These are phyloP conservation scores for Nibea albiflora DNA, from an alignment of 2,113 vertebrate genomes.

Conservation along the genomic window DNA sequence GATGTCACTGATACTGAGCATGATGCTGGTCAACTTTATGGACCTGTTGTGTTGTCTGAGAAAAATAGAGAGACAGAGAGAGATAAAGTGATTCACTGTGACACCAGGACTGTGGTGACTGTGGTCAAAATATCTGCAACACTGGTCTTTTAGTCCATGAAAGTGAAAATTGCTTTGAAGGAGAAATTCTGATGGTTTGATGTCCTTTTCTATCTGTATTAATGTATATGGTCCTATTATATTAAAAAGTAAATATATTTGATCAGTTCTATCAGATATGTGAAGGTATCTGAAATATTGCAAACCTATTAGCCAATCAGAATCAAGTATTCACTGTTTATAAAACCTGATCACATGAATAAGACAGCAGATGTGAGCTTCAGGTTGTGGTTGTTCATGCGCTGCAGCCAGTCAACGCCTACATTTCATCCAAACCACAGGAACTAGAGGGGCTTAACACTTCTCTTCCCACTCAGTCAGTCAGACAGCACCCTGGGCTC, in stretches of 20 bases:
- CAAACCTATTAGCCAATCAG: constrained; percentile 11
- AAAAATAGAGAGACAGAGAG: no score
- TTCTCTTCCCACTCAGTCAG: constrained; percentile 54
- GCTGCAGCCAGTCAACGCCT: constrained; percentile 36
- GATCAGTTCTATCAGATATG: no score
- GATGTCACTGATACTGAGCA: no score
- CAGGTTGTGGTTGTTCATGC: constrained; percentile 13
- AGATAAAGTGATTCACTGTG: no score
- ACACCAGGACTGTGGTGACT: no score
- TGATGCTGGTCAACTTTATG: no score
- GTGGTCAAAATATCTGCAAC: not conserved
- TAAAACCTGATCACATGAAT: not conserved
- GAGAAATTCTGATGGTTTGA: not conserved
- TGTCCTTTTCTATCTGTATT: not conserved
- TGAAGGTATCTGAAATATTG: not conserved
- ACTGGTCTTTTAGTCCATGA: not conserved
- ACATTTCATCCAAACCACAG: constrained; percentile 40
- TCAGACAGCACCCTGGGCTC: constrained; percentile 59
- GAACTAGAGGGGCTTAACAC: constrained; percentile 52
- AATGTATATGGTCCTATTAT: no score
- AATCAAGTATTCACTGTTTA: not conserved
- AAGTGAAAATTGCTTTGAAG: not conserved
- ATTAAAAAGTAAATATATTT: no score
- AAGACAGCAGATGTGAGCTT: constrained; percentile 2
- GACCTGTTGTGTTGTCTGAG: no score